Evolutionary conservation across 2,888 invertebrate genomes (phyloP).

Genomic region (Nemotelus pantherinus): DNA sequence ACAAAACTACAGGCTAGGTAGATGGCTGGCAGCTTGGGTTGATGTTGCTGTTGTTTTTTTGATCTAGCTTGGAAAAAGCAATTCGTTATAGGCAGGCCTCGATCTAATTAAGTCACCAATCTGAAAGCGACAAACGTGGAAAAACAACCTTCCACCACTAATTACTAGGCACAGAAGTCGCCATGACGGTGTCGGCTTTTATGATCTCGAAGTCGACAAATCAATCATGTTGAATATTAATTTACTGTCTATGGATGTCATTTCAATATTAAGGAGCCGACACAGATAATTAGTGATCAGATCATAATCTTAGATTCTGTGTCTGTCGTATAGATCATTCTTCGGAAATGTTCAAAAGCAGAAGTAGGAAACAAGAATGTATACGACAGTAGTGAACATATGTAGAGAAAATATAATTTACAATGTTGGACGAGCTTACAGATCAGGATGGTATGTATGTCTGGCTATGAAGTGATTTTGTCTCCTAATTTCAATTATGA

Average conservation of each 20-base stretch:
- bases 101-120: slow-evolving; percentile 38
- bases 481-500: too few species aligned
- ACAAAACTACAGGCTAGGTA: too few species aligned
- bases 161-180: slow-evolving; percentile 19
- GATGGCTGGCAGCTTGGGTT: too few species aligned
- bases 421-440: too few species aligned
- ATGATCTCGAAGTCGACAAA: slow-evolving; percentile 41
- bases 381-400: too few species aligned
- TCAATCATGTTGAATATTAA: slow-evolving; percentile 44
- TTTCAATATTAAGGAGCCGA: slow-evolving; percentile 32
- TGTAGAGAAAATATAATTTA: too few species aligned
- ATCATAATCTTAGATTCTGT: neutral
- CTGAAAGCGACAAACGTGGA: slow-evolving; percentile 18
- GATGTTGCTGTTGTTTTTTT: too few species aligned
- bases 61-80: neutral
- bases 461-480: too few species aligned
- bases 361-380: too few species aligned
- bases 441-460: too few species aligned
- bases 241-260: slow-evolving; percentile 37
- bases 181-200: slow-evolving; percentile 35
- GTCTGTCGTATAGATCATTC: too few species aligned
- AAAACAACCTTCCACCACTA: slow-evolving; percentile 39
- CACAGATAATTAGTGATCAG: slow-evolving; percentile 38
- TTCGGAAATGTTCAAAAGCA: too few species aligned
- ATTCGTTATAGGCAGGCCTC: slow-evolving; percentile 5